These are phyloP conservation scores for Hormiphora californensis DNA, from an alignment of 37 sponge, comb jelly and placozoan genomes.

Conservation along the genomic window DNA sequence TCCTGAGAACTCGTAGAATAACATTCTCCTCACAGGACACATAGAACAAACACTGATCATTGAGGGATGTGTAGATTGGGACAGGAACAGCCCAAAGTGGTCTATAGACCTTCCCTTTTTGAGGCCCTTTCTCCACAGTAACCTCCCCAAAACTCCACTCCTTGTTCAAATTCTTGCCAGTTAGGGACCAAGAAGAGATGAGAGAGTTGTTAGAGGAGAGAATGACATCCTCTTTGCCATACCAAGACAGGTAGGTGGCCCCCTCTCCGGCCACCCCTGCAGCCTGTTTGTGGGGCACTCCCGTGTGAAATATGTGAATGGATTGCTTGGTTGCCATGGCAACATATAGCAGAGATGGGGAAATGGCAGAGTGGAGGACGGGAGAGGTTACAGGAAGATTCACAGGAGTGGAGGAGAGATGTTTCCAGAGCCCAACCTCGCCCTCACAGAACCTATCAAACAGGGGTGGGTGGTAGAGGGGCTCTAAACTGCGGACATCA, in stretches of 20 bases:
- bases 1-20: neutral
- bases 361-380: neutral
- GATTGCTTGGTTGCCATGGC: neutral
- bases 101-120: no score
- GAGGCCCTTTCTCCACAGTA: no score
- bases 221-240: no score
- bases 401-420: neutral
- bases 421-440: neutral
- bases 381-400: neutral
- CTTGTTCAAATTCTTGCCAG: no score
- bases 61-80: conserved; percentile 6
- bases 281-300: no score
- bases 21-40: neutral
- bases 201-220: no score
- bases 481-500: conserved; percentile 10
- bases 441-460: neutral
- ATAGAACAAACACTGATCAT: conserved; percentile 1
- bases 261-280: no score
- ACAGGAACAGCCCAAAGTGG: conserved; percentile 3
- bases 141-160: no score
- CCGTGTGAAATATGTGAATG: no score
- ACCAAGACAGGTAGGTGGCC: no score
- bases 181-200: no score
- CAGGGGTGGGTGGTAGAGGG: neutral
- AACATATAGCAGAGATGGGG: neutral